These are phyloP conservation scores for Polia nebulosa DNA, from an alignment of 2,888 invertebrate species.

Conservation along the genomic window DNA sequence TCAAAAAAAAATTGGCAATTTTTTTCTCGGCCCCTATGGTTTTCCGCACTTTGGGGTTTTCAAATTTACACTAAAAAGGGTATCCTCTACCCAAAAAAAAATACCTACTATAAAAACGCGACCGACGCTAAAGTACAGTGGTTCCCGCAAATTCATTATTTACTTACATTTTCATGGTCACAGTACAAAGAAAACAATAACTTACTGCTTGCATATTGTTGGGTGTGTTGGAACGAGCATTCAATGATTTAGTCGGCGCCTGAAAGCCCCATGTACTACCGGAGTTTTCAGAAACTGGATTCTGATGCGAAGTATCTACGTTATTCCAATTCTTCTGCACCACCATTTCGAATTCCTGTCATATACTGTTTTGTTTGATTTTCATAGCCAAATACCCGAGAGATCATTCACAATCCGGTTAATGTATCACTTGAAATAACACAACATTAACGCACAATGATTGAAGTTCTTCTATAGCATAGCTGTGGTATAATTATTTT, in stretches of 20 bases:
- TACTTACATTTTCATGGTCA: slow-evolving; percentile 57
- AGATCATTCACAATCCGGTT: slow-evolving; percentile 59
- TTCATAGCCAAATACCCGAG: slow-evolving; percentile 50
- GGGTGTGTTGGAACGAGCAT: slow-evolving; percentile 74
- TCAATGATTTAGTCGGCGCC: slow-evolving; percentile 79
- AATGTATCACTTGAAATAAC: slow-evolving; percentile 5
- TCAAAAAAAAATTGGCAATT: too few relatives aligned
- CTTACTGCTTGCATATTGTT: slow-evolving; percentile 83
- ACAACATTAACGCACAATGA: slow-evolving; percentile 2
- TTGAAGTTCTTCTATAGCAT: too few relatives aligned
- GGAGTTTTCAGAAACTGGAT: slow-evolving; percentile 74
- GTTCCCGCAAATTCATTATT: slow-evolving; percentile 30
- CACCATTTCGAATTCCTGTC: slow-evolving; percentile 82
- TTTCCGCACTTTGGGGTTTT: too few relatives aligned
- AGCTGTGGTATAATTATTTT: too few relatives aligned
- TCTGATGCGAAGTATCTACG: slow-evolving; percentile 80
- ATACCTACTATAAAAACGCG: too few relatives aligned
- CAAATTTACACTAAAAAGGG: too few relatives aligned
- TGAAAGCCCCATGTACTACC: slow-evolving; percentile 84
- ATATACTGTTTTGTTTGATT: slow-evolving; percentile 54
- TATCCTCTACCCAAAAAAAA: too few relatives aligned
- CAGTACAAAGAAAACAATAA: background rate
- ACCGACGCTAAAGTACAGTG: too few relatives aligned
- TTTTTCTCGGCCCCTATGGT: too few relatives aligned
- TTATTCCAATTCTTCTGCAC: slow-evolving; percentile 86